Base-by-base conservation (phyloP, 2,113 vertebrate genomes). In the Perca schrenkii region DNA sequence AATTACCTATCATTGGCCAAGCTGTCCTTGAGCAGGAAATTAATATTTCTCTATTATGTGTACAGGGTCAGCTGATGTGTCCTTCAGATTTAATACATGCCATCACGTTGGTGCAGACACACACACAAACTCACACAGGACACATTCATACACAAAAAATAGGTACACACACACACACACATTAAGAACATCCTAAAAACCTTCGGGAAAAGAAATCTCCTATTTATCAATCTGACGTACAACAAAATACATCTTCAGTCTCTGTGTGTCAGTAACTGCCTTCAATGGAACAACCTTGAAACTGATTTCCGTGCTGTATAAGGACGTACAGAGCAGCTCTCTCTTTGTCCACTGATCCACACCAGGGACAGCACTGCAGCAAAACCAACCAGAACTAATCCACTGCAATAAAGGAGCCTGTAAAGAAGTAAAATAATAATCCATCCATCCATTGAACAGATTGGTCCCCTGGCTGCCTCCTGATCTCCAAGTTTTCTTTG, bases 11-110 rank as follows among this genome's bases (percentile, higher is more conserved):
- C 85, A 90, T 77, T 90, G 79, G 86, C 71, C 43, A 49, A 70
- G 64, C 43, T 80, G 89, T 89, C 91, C 92, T 93, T 92, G 87
- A 70, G 70, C 80, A 73, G 85, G 65, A 79, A 77, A 85, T 81
- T 49, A 89, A 75, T 81, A 79, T 86, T 69, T 65, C 73, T 88
- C 75, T 57, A 70, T 86, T 92, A 79, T 81, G 56, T 81, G 56
- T 77, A 40, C 68, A 31, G 66, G 86, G 85, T 87, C 74, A 85
- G 62, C 57, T 65, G 66, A 73, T 74, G 71, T 82, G 89, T 86
- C 90, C 88, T 93, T 93, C 86, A 83, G 40, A 62, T 88, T 83
- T 79, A 89, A 85, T 86, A 69, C 54, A 86, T 52, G 70, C 40
- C 69, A 63, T 85, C 54, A 85, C 4, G 4, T 63, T 16, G n/a